A percentile compares a stretch with the other conserved stretches of the same genome.
Conservation (phyloP, 2,797 vertebrate species). For the Melanotaenia nigrans region DNA sequence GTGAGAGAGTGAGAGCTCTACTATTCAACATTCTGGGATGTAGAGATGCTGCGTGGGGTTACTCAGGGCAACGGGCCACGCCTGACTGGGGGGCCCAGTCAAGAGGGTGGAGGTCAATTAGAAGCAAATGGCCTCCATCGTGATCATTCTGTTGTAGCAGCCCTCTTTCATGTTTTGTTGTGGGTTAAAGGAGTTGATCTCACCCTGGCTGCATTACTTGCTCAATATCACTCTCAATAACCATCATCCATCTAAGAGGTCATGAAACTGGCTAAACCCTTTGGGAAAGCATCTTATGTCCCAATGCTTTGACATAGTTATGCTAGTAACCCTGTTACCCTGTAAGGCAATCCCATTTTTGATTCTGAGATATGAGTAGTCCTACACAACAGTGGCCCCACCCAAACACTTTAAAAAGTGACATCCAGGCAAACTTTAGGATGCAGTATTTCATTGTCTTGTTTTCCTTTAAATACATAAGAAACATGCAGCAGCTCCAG, state of each 20-base stretch:
- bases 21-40: constrained; percentile 44
- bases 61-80: constrained; percentile 47
- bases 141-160: constrained; percentile 50
- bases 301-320: constrained; percentile 36
- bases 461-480: constrained; percentile 17
- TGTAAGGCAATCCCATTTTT: constrained; percentile 62
- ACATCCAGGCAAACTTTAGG: constrained; percentile 21
- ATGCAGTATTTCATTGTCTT: constrained; percentile 44
- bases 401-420: constrained; percentile 6
- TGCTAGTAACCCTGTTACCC: constrained; percentile 9
- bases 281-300: constrained; percentile 38
- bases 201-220: constrained; percentile 56
- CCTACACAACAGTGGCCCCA: not conserved
- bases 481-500: constrained; percentile 42
- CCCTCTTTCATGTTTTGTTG: constrained; percentile 58
- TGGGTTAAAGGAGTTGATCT: constrained; percentile 51
- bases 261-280: constrained; percentile 46
- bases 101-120: constrained; percentile 69
- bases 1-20: constrained; percentile 32
- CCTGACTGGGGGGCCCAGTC: constrained; percentile 52
- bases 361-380: constrained; percentile 39
- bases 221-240: constrained; percentile 65
- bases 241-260: constrained; percentile 51
- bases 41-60: constrained; percentile 65
- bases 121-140: constrained; percentile 76